phyloP scores from a whole-genome alignment of 2,888 invertebrate species.

The Doris montereyensis region DNA sequence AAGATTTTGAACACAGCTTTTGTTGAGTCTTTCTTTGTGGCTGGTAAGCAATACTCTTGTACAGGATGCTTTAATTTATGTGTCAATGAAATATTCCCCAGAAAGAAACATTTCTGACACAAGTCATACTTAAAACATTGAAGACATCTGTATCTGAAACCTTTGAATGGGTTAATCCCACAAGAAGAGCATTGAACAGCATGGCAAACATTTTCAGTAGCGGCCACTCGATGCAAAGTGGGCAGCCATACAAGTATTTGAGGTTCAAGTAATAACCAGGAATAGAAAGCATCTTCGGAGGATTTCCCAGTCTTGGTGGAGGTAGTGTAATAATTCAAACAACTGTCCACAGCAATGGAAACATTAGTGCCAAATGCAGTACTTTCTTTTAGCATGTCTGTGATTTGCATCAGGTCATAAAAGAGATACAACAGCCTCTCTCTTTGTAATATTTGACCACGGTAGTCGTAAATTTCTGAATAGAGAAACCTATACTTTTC shows the following conservation, averaged over 20 bases:
- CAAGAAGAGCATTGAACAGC: slow-evolving; percentile 79
- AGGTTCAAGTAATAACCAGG: slow-evolving; percentile 81
- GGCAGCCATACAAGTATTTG: slow-evolving; percentile 80
- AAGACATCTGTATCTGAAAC: slow-evolving; percentile 79
- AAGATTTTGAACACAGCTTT: slow-evolving; percentile 73
- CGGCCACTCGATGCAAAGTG: slow-evolving; percentile 78
- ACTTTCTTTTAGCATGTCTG: slow-evolving; percentile 71
- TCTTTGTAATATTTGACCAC: slow-evolving; percentile 63
- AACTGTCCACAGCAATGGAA: slow-evolving; percentile 81
- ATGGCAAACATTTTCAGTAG: slow-evolving; percentile 77
- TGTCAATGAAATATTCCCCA: slow-evolving; percentile 77
- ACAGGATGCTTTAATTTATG: slow-evolving; percentile 81
- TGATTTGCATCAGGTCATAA: slow-evolving; percentile 77
- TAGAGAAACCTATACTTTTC: slow-evolving; percentile 77
- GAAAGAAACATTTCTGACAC: slow-evolving; percentile 81
- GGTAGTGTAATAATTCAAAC: slow-evolving; percentile 74
- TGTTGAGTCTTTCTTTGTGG: slow-evolving; percentile 72
- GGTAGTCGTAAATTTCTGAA: neutral
- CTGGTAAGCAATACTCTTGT: slow-evolving; percentile 77
- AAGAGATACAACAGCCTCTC: slow-evolving; percentile 79
- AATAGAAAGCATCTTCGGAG: slow-evolving; percentile 78
- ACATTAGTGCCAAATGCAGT: slow-evolving; percentile 79
- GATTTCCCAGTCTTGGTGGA: neutral
- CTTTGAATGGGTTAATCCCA: slow-evolving; percentile 77
- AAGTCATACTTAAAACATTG: slow-evolving; percentile 80